phyloP scores from a whole-genome alignment of 2,113 vertebrate genomes.

The Antechinus stuartii region DNA sequence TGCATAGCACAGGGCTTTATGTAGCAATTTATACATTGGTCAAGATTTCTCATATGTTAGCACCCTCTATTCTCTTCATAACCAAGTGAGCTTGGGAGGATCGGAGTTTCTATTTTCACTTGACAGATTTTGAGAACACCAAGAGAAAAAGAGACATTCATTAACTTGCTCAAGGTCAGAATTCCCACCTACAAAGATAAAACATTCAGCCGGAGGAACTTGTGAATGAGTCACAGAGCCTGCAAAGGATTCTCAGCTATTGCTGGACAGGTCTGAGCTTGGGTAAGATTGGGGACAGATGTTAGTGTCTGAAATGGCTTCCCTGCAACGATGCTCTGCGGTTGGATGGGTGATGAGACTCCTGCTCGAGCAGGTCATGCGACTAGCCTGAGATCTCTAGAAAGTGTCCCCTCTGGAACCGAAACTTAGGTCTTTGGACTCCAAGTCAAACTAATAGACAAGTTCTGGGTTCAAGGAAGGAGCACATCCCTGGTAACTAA shows the following conservation, averaged over 20 bases:
- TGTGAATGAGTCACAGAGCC: slow-evolving; percentile 5
- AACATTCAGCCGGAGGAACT: neutral
- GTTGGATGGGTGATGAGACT: neutral
- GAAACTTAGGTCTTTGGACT: neutral
- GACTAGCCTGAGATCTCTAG: neutral
- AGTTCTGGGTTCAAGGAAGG: neutral
- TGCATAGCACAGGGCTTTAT: slow-evolving; percentile 78
- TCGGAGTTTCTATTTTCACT: slow-evolving; percentile 42
- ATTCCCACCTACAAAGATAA: slow-evolving; percentile 41
- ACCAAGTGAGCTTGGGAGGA: slow-evolving; percentile 55
- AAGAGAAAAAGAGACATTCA: slow-evolving; percentile 27
- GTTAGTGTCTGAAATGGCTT: neutral
- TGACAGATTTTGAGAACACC: slow-evolving; percentile 34
- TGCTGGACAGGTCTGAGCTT: neutral
- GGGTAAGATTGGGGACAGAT: neutral
- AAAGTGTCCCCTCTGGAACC: neutral
- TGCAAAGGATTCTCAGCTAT: neutral
- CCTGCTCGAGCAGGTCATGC: neutral
- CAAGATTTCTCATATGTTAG: slow-evolving; percentile 45
- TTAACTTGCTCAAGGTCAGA: slow-evolving; percentile 43
- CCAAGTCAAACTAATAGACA: neutral
- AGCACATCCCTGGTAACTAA: neutral
- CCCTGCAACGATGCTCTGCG: neutral
- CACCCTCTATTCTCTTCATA: slow-evolving; percentile 44
- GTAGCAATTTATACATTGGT: slow-evolving; percentile 61